These are phyloP conservation scores for Cyclura pinguis DNA, from an alignment of 2,797 vertebrate genomes.

Conservation along the genomic window DNA sequence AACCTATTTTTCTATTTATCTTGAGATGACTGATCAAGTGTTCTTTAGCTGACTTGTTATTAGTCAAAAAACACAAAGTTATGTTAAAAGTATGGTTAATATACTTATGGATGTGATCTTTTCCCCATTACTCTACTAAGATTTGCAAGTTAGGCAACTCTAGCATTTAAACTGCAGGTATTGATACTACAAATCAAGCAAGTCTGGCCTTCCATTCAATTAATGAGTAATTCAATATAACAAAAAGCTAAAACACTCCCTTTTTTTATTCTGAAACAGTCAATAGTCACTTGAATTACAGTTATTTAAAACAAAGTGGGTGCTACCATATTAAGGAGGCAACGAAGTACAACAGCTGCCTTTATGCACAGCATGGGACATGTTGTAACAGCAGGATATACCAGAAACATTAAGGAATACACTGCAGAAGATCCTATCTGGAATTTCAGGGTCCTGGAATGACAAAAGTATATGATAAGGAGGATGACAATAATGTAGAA, in stretches of 20 bases:
- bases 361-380: neutral
- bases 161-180: conserved; percentile 20
- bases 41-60: neutral
- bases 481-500: neutral
- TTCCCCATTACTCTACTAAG: conserved; percentile 2
- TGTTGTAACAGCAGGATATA: conserved; percentile 31
- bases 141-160: neutral
- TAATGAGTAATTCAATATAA: conserved; percentile 19
- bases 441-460: neutral
- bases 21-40: neutral
- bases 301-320: conserved; percentile 20
- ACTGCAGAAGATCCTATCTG: conserved; percentile 1
- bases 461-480: conserved; percentile 7
- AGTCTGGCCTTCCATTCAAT: neutral
- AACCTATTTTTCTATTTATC: neutral
- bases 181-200: conserved; percentile 37
- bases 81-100: neutral
- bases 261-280: neutral
- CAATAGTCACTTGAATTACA: neutral
- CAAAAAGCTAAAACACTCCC: neutral
- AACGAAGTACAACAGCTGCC: conserved; percentile 8
- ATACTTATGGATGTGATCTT: neutral
- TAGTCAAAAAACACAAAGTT: neutral
- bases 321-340: conserved; percentile 11
- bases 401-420: conserved; percentile 30